phyloP scores from a whole-genome alignment of 2,888 invertebrate species.

The Nomada flava region DNA sequence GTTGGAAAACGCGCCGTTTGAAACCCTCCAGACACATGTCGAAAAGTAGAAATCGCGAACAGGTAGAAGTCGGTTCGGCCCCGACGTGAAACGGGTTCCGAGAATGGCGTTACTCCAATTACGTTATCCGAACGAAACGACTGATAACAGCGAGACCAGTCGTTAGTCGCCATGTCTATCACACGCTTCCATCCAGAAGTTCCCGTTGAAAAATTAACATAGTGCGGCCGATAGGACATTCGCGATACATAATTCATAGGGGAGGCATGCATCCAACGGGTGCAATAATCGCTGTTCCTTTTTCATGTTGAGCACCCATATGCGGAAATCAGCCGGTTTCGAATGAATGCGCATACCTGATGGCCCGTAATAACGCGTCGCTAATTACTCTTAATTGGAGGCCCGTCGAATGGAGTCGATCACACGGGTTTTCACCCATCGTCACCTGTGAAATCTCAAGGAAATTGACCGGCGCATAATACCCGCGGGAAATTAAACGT shows the following conservation, averaged over 20 bases:
- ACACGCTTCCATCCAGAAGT: conserved; percentile 44
- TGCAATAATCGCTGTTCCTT: conserved; percentile 39
- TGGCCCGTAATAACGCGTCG: conserved; percentile 29
- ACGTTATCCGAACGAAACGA: conserved; percentile 33
- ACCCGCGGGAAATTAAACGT: conserved; percentile 34
- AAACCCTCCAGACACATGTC: too few species aligned
- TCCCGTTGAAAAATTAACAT: conserved; percentile 65
- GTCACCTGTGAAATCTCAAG: conserved; percentile 28
- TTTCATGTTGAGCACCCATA: conserved; percentile 68
- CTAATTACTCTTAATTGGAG: conserved; percentile 45
- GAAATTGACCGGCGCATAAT: neutral
- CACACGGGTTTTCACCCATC: conserved; percentile 28
- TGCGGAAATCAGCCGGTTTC: conserved; percentile 43
- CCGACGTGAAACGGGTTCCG: conserved; percentile 4
- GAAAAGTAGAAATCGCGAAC: neutral
- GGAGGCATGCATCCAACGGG: conserved; percentile 42
- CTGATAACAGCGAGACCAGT: conserved; percentile 50
- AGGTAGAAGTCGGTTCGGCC: conserved; percentile 14
- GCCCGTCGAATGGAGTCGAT: conserved; percentile 10
- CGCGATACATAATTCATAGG: conserved; percentile 66
- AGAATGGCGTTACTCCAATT: conserved; percentile 30
- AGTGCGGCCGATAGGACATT: conserved; percentile 63
- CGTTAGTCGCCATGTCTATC: conserved; percentile 54
- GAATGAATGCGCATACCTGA: conserved; percentile 21
- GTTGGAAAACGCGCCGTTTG: too few species aligned